Conservation (phyloP, 1,140 invertebrate species). For the honey bee (Apis mellifera) region DNA sequence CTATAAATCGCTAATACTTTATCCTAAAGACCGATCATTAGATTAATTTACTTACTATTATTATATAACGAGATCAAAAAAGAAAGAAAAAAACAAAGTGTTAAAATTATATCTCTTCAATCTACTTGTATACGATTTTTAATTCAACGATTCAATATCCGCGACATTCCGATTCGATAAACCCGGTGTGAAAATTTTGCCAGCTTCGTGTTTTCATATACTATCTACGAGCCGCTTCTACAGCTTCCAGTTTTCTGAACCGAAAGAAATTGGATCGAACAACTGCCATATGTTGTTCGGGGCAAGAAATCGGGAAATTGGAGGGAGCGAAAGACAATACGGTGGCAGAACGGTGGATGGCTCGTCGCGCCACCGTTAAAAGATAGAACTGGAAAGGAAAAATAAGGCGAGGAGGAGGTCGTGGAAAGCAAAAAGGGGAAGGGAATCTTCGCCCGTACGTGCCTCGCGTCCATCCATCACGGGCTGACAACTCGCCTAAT, state of each 20-base stretch:
- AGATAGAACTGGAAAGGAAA: slow-evolving; percentile 41
- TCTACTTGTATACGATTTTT: too few species aligned
- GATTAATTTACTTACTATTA: too few species aligned
- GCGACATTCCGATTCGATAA: neutral
- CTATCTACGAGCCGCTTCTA: neutral
- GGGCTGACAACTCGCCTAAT: slow-evolving; percentile 63
- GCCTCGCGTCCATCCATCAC: slow-evolving; percentile 68
- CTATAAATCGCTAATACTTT: too few species aligned
- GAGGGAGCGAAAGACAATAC: neutral
- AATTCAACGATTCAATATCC: too few species aligned
- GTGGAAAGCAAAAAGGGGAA: slow-evolving; percentile 51
- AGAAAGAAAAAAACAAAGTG: too few species aligned
- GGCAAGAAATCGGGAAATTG: slow-evolving; percentile 34
- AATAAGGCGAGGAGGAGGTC: slow-evolving; percentile 47
- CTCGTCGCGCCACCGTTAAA: neutral
- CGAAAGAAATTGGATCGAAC: slow-evolving; percentile 42
- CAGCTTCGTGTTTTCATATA: neutral
- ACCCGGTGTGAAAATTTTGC: too few species aligned
- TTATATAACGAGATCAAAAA: too few species aligned
- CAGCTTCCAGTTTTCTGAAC: slow-evolving; percentile 16
- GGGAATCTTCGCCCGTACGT: slow-evolving; percentile 62
- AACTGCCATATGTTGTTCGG: slow-evolving; percentile 26
- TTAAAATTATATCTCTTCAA: too few species aligned
- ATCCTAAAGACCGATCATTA: too few species aligned
- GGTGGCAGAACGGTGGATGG: neutral